These are phyloP conservation scores for Ginglymostoma cirratum DNA, from an alignment of 2,113 vertebrate species.

Conservation along the genomic window DNA sequence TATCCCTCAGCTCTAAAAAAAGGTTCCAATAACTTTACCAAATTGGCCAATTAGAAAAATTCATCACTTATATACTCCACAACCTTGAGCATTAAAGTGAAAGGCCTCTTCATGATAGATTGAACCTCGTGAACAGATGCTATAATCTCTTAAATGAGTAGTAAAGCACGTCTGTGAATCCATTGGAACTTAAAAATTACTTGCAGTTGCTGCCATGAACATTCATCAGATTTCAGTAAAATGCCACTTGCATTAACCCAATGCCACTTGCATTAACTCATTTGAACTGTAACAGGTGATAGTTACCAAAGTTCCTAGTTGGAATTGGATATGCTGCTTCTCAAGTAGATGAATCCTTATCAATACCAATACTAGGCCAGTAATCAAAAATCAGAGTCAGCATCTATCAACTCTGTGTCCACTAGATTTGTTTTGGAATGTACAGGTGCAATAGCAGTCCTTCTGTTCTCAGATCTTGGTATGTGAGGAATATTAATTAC, in stretches of 20 bases:
- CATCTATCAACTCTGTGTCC: slow-evolving; percentile 82
- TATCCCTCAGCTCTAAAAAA: background rate
- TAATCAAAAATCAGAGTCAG: slow-evolving; percentile 77
- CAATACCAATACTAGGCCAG: background rate
- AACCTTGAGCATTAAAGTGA: background rate
- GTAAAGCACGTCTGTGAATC: background rate
- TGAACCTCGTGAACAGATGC: too few relatives aligned
- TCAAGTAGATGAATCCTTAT: background rate
- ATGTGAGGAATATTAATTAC: slow-evolving; percentile 46
- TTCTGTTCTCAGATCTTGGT: slow-evolving; percentile 56
- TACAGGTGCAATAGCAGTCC: slow-evolving; percentile 63
- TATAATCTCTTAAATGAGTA: background rate
- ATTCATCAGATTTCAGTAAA: background rate
- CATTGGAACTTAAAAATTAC: background rate
- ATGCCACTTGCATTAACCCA: slow-evolving; percentile 10
- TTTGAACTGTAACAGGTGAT: background rate
- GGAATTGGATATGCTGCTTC: background rate
- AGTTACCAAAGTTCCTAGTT: slow-evolving; percentile 7
- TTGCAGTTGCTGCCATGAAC: background rate
- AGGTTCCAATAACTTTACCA: background rate
- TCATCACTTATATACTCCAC: background rate
- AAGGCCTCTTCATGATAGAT: background rate
- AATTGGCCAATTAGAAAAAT: background rate
- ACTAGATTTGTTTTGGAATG: slow-evolving; percentile 87
- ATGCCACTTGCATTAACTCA: background rate